Evolutionary conservation across 2,113 vertebrate species (phyloP).

Genomic region (Athene cunicularia): DNA sequence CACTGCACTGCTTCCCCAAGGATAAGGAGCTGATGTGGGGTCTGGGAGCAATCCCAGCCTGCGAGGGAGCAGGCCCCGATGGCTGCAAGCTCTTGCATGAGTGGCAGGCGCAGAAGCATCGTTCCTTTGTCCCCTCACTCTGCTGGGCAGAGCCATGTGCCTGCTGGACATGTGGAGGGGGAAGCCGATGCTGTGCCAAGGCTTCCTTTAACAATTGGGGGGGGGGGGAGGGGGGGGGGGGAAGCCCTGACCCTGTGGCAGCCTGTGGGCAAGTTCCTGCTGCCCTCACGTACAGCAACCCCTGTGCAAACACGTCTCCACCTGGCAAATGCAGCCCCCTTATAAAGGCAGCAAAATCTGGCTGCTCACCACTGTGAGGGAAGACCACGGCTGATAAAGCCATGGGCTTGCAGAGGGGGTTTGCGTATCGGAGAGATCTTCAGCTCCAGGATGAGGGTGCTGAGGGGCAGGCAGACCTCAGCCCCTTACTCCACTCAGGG

Average conservation of each 20-base stretch:
- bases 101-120: rapidly evolving
- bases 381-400: not conserved
- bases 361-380: not conserved
- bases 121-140: not conserved
- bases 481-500: not conserved
- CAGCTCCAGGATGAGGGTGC: not conserved
- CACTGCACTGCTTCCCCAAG: rapidly evolving
- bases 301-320: not conserved
- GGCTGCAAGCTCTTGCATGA: not conserved
- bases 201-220: rapidly evolving
- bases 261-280: not conserved
- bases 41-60: not conserved
- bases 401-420: not conserved
- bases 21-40: rapidly evolving
- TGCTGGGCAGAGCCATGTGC: not conserved
- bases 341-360: not conserved
- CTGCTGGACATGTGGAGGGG: rapidly evolving
- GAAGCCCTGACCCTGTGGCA: not conserved
- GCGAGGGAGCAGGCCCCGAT: too few species aligned
- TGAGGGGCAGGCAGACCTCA: not conserved
- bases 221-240: not conserved
- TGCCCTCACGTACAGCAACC: not conserved
- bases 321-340: not conserved
- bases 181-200: rapidly evolving
- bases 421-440: not conserved